A percentile compares a stretch with the other conserved stretches of the same genome.
Evolutionary conservation across 2,797 vertebrate species (phyloP).

Genomic region (Periophthalmus magnuspinnatus): DNA sequence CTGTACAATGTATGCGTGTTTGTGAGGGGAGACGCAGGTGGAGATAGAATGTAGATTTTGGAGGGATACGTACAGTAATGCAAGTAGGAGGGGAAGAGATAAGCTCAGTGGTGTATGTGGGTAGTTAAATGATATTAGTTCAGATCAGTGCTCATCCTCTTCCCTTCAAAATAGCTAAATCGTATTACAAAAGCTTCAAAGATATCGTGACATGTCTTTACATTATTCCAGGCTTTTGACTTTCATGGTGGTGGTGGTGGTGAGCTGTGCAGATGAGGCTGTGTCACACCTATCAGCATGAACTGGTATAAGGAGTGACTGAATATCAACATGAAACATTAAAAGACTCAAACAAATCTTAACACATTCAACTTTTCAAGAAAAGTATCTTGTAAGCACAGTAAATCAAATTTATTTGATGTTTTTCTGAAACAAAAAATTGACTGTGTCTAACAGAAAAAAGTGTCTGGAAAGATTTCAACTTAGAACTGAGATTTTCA

Average conservation of each 20-base stretch:
- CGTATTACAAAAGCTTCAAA: no score
- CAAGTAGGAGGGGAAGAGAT: conserved; percentile 8
- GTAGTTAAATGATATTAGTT: conserved; percentile 68
- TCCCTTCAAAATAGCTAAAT: no score
- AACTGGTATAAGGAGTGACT: background rate
- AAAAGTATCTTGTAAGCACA: background rate
- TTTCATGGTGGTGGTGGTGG: no score
- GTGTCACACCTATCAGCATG: background rate
- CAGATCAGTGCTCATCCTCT: background rate
- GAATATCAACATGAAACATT: background rate
- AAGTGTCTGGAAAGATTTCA: conserved; percentile 6
- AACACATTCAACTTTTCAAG: background rate
- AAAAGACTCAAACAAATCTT: background rate
- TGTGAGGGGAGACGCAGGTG: conserved; percentile 33
- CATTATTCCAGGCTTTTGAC: no score
- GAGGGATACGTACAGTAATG: conserved; percentile 59
- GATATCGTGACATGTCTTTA: no score
- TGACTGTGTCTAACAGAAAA: conserved; percentile 10
- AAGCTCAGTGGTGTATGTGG: conserved; percentile 51
- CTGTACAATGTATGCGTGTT: conserved; percentile 15
- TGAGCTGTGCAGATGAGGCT: background rate
- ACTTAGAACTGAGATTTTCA: conserved; percentile 26
- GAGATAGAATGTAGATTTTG: conserved; percentile 54
- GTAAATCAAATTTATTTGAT: background rate
- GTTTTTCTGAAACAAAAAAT: conserved; percentile 18